Evolutionary conservation across 2,113 vertebrate species (phyloP).

Genomic region (Myotis brandtii): DNA sequence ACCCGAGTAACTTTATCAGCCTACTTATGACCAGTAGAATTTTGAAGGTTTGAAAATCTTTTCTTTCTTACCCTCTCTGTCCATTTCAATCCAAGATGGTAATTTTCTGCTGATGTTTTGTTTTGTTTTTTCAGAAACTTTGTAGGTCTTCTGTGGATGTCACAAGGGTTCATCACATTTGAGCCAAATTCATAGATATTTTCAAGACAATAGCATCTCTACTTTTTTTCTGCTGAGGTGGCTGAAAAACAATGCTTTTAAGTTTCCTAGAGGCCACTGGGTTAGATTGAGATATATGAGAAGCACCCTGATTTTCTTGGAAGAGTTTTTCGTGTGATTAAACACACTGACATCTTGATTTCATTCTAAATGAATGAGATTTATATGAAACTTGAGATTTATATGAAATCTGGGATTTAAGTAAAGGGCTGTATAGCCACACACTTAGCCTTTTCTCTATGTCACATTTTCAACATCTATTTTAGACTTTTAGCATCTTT

Average conservation of each 20-base stretch:
- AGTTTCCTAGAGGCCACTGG: not conserved
- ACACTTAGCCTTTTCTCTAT: not conserved
- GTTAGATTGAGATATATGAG: not conserved
- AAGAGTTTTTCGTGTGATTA: not conserved
- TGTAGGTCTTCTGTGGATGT: not conserved
- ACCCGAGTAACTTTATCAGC: not conserved
- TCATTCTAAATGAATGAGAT: not conserved
- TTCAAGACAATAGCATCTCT: not conserved
- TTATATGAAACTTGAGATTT: not conserved
- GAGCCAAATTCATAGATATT: not conserved
- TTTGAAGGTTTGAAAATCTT: not conserved
- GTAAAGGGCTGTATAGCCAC: not conserved
- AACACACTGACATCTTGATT: not conserved
- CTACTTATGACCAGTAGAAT: not conserved
- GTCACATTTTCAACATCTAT: not conserved
- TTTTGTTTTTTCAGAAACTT: not conserved
- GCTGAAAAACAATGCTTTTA: not conserved
- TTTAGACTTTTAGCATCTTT: slow-evolving; percentile 29
- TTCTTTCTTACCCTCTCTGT: not conserved
- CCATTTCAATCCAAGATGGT: not conserved
- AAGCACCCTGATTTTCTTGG: not conserved
- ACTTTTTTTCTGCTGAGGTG: not conserved
- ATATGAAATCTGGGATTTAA: not conserved
- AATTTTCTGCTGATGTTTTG: not conserved
- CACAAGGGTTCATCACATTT: not conserved